Base-by-base conservation (phyloP, 1,140 invertebrate genomes). In the Phocides pigmalion region DNA sequence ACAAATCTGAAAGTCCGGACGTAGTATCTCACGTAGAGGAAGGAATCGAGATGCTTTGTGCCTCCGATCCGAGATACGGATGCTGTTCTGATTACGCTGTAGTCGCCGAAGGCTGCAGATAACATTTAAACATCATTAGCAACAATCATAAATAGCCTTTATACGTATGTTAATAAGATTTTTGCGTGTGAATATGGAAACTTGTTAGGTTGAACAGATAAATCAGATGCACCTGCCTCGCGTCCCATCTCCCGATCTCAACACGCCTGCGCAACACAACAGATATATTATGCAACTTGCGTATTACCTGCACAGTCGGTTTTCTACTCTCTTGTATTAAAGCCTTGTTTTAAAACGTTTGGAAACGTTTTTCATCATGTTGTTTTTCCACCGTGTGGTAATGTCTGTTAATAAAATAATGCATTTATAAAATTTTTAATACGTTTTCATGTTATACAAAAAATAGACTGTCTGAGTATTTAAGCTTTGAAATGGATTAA, bases 161-260 rank as follows among this genome's bases (percentile, higher is more conserved):
- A 76, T 64, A 19, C 35, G 35, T 19, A 63, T 68, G 68, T 64
- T 72, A 70, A 79, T 79, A 79, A 76, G 74, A 66, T 76, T 66
- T 68, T 79, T 70, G 70, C 67, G 69, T 68, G 62, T 63, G 66
- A 72, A 76, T 68, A 69, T 5, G 4, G 8, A 11, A n/a, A 2
- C 12, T 71, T 69, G 69, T 70, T 63, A 71, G 65, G 67, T 76
- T 71, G 72, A 62, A 0, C 37, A 74, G 64, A 74, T 80, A 78
- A 76, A 78, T 78, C 78, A 73, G 61, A 50, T 72, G 74, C 77
- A 76, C 71, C 76, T 74, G 75, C 74, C 64, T 59, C 46, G 68
- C 62, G 41, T 54, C 61, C 37, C 65, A 77, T 76, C 74, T 66
- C 62, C 53, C 54, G 65, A 80, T 77, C 74, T 77, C 47, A 64